phyloP scores from a whole-genome alignment of 1,140 invertebrate genomes.

The Mercenaria mercenaria region DNA sequence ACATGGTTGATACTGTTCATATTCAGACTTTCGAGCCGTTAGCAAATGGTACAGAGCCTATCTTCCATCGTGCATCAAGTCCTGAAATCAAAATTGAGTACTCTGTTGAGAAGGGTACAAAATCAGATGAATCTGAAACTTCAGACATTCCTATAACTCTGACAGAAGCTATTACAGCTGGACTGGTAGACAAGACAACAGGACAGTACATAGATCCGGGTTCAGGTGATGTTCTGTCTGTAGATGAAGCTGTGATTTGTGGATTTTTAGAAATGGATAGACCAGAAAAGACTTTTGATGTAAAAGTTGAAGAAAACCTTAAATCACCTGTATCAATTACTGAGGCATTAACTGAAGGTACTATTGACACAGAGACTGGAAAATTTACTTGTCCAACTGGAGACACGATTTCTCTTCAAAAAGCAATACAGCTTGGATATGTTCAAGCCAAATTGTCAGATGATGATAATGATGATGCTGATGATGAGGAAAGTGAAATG shows the following conservation, averaged over 20 bases:
- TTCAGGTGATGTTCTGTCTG: slow-evolving; percentile 91
- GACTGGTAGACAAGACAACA: slow-evolving; percentile 90
- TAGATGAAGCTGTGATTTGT: slow-evolving; percentile 92
- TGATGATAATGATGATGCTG: slow-evolving; percentile 53
- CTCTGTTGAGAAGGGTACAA: neutral
- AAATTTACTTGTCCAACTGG: slow-evolving; percentile 90
- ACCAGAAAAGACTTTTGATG: slow-evolving; percentile 53
- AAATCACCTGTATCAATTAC: slow-evolving; percentile 78
- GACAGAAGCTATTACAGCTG: slow-evolving; percentile 79
- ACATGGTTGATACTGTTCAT: neutral
- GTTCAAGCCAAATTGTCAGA: slow-evolving; percentile 88
- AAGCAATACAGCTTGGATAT: slow-evolving; percentile 90
- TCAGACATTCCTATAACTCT: slow-evolving; percentile 71
- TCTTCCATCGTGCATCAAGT: slow-evolving; percentile 16
- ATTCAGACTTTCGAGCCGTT: neutral
- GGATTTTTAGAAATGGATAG: slow-evolving; percentile 88
- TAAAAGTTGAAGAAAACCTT: slow-evolving; percentile 47
- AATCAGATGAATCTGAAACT: neutral
- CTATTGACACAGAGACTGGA: slow-evolving; percentile 92
- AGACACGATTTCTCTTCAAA: slow-evolving; percentile 89
- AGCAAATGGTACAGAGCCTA: neutral
- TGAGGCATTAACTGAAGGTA: slow-evolving; percentile 91
- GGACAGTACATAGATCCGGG: slow-evolving; percentile 91
- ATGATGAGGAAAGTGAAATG: slow-evolving; percentile 20
- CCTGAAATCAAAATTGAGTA: neutral